Percentiles rank a stretch among this genome's conserved stretches.
Evolutionary conservation across 2,797 vertebrate species (phyloP).

Genomic region (Heterohyrax brucei): DNA sequence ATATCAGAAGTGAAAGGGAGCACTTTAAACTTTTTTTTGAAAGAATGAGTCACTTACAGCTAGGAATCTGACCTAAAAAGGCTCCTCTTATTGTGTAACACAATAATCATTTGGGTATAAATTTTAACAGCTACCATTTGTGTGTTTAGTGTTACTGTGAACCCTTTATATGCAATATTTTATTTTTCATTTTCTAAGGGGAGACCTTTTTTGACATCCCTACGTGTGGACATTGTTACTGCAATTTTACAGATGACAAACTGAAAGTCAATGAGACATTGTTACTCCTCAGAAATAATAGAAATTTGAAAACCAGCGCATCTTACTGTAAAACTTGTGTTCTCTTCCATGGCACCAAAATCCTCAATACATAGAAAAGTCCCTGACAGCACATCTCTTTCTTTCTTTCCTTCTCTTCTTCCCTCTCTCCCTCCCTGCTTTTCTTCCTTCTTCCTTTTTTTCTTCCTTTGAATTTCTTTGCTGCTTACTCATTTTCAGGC

Average conservation of each 20-base stretch:
- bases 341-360: not conserved
- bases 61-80: constrained; percentile 63
- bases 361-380: not conserved
- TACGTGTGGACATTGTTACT: constrained; percentile 16
- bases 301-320: not conserved
- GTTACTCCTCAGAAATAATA: not conserved
- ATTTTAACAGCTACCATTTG: constrained; percentile 71
- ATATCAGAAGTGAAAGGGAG: not conserved
- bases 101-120: constrained; percentile 64
- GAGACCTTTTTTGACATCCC: not conserved
- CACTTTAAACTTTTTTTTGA: constrained; percentile 57
- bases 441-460: not conserved
- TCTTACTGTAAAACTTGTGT: not conserved
- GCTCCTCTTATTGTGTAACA: constrained; percentile 70
- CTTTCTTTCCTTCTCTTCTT: not conserved
- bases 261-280: constrained; percentile 19
- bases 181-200: constrained; percentile 44
- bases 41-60: constrained; percentile 46
- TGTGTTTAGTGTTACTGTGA: constrained; percentile 14
- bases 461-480: not conserved
- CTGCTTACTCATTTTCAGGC: not conserved
- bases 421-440: not conserved
- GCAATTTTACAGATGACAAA: constrained; percentile 61
- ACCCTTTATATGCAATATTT: not conserved
- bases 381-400: not conserved